Percentiles rank a stretch among this genome's conserved stretches.
Conservation (phyloP, 2,888 invertebrate genomes). For the Scaptomyza flava region DNA sequence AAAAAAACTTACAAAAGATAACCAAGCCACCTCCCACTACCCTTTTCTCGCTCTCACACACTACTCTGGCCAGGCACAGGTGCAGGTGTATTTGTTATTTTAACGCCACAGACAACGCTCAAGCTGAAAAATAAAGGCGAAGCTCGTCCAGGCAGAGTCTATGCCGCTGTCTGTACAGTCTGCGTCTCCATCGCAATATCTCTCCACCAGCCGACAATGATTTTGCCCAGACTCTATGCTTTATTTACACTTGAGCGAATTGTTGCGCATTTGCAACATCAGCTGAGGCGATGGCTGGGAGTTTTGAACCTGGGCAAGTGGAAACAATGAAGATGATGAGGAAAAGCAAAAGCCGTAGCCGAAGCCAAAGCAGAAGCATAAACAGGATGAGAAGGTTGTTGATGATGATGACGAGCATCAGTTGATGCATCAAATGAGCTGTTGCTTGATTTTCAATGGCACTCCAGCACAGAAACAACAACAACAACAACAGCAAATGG, state of each 20-base stretch:
- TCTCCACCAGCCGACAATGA: slow-evolving; percentile 19
- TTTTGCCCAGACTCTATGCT: slow-evolving; percentile 42
- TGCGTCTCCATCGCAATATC: slow-evolving; percentile 10
- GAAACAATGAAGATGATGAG: slow-evolving; percentile 6
- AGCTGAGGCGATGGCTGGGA: slow-evolving; percentile 6
- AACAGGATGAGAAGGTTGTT: neutral
- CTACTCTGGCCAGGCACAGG: slow-evolving; percentile 2
- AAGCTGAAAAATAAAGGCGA: slow-evolving; percentile 7
- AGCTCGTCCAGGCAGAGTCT: neutral
- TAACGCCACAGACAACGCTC: slow-evolving; percentile 47
- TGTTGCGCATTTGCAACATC: slow-evolving; percentile 76
- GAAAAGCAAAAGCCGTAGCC: neutral
- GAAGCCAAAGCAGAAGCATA: no score
- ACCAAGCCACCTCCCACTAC: slow-evolving; percentile 8
- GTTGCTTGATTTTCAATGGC: slow-evolving; percentile 67
- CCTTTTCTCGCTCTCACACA: neutral
- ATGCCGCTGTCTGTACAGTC: no score
- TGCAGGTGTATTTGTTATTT: slow-evolving; percentile 78
- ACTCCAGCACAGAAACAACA: slow-evolving; percentile 18
- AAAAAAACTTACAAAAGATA: slow-evolving; percentile 49
- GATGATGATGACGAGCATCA: slow-evolving; percentile 17
- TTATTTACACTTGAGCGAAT: slow-evolving; percentile 81
- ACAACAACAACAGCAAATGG: slow-evolving; percentile 3
- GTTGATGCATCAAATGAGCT: slow-evolving; percentile 67
- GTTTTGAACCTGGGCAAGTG: slow-evolving; percentile 17